Percentiles rank a stretch among this genome's conserved stretches.
These are phyloP conservation scores for Macrophya annulata DNA, from an alignment of 2,888 invertebrate genomes.

Conservation along the genomic window DNA sequence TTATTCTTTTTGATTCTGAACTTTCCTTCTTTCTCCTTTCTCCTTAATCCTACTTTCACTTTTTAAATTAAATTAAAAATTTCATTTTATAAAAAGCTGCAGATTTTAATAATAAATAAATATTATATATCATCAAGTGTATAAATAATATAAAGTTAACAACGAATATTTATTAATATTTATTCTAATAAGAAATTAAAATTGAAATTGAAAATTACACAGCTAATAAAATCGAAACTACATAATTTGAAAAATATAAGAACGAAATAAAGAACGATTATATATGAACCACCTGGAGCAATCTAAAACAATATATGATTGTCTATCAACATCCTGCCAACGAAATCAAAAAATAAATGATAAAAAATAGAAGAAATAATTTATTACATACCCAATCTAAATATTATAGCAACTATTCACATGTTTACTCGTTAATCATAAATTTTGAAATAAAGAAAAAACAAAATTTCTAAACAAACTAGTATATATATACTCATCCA, in stretches of 20 bases:
- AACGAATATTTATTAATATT: too few relatives aligned
- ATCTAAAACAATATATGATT: neutral
- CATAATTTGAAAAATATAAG: neutral
- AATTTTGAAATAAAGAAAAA: neutral
- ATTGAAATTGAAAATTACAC: slow-evolving; percentile 4
- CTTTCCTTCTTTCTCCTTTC: too few relatives aligned
- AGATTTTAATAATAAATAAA: too few relatives aligned
- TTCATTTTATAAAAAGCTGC: too few relatives aligned
- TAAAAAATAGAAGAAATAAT: too few relatives aligned
- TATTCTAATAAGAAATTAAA: too few relatives aligned
- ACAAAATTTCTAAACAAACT: neutral
- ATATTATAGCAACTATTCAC: neutral
- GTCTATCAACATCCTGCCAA: slow-evolving; percentile 22
- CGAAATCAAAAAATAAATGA: neutral
- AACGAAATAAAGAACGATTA: neutral
- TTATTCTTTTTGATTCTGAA: too few relatives aligned
- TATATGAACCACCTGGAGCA: neutral
- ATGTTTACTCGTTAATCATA: slow-evolving; percentile 7
- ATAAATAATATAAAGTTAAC: too few relatives aligned
- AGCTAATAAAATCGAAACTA: neutral
- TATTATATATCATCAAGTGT: too few relatives aligned
- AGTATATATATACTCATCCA: neutral
- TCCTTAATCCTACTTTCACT: too few relatives aligned
- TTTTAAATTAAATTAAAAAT: too few relatives aligned
- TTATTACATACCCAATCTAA: neutral